phyloP scores from a whole-genome alignment of 2,888 invertebrate genomes.

The Polydesmus complanatus region DNA sequence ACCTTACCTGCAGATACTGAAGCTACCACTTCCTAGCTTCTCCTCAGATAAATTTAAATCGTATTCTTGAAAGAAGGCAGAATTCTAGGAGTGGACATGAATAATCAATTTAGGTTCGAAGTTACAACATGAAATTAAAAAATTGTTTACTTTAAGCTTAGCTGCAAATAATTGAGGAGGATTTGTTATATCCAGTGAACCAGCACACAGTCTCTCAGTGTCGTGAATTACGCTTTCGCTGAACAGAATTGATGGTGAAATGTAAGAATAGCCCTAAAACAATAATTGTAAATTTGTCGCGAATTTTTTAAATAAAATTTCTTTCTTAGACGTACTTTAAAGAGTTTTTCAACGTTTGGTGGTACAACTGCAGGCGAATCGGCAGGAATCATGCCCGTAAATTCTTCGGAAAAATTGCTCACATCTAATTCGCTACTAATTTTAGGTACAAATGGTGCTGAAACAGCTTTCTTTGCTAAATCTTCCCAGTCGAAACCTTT shows the following conservation, averaged over 20 bases:
- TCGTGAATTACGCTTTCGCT: slow-evolving; percentile 62
- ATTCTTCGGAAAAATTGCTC: slow-evolving; percentile 92
- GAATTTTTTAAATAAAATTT: background rate
- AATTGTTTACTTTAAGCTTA: slow-evolving; percentile 40
- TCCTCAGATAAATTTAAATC: slow-evolving; percentile 53
- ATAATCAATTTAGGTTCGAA: background rate
- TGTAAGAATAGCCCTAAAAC: slow-evolving; percentile 76
- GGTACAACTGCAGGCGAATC: slow-evolving; percentile 86
- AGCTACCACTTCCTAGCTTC: slow-evolving; percentile 74
- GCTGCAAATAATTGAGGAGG: slow-evolving; percentile 40
- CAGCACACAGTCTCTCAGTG: slow-evolving; percentile 51
- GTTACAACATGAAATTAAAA: background rate
- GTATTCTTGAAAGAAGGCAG: slow-evolving; percentile 73
- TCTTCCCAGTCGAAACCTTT: slow-evolving; percentile 69
- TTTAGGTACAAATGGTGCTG: slow-evolving; percentile 81
- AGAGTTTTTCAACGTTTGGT: slow-evolving; percentile 68
- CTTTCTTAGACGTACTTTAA: slow-evolving; percentile 48
- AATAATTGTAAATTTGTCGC: background rate
- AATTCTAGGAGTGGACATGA: slow-evolving; percentile 43
- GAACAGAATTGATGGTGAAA: slow-evolving; percentile 80
- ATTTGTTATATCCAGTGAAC: slow-evolving; percentile 39
- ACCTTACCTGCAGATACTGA: slow-evolving; percentile 55
- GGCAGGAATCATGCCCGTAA: slow-evolving; percentile 78
- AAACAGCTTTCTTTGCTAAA: slow-evolving; percentile 56
- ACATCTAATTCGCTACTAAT: slow-evolving; percentile 75